Percentiles rank a stretch among this genome's conserved stretches.
Evolutionary conservation across 53 echinoderm and acorn worm genomes (phyloP).

Genomic region (Antedon mediterranea): DNA sequence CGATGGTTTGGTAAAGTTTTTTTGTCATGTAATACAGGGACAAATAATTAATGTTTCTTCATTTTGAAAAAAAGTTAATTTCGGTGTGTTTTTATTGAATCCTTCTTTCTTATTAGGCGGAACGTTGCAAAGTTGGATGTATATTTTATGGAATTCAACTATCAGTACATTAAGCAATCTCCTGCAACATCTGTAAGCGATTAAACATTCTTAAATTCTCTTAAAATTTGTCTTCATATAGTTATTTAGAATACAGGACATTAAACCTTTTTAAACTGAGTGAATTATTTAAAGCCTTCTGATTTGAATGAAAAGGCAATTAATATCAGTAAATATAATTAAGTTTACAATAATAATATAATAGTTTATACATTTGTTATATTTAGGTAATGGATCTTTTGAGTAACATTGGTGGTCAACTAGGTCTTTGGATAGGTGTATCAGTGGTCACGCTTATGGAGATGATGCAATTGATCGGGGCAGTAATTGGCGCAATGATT

Average conservation of each 20-base stretch:
- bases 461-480: conserved; percentile 28
- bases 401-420: conserved; percentile 69
- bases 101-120: conserved; percentile 16
- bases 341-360: too few species aligned
- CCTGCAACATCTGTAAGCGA: conserved; percentile 50
- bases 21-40: too few species aligned
- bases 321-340: too few species aligned
- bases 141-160: conserved; percentile 77
- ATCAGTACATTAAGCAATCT: conserved; percentile 51
- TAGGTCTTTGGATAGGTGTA: conserved; percentile 73
- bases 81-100: not conserved
- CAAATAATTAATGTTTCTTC: too few species aligned
- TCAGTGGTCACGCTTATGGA: conserved; percentile 65
- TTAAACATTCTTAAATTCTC: too few species aligned
- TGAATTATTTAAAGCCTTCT: too few species aligned
- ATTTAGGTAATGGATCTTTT: conserved; percentile 18
- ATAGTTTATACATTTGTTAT: too few species aligned
- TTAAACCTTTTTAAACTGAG: too few species aligned
- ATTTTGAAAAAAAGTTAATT: not conserved
- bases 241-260: too few species aligned
- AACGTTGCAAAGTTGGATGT: conserved; percentile 65
- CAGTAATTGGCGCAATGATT: not conserved
- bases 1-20: too few species aligned
- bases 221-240: too few species aligned
- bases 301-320: too few species aligned